These are phyloP conservation scores for Semaprochilodus insignis DNA, from an alignment of 2,797 vertebrate species.

Conservation along the genomic window DNA sequence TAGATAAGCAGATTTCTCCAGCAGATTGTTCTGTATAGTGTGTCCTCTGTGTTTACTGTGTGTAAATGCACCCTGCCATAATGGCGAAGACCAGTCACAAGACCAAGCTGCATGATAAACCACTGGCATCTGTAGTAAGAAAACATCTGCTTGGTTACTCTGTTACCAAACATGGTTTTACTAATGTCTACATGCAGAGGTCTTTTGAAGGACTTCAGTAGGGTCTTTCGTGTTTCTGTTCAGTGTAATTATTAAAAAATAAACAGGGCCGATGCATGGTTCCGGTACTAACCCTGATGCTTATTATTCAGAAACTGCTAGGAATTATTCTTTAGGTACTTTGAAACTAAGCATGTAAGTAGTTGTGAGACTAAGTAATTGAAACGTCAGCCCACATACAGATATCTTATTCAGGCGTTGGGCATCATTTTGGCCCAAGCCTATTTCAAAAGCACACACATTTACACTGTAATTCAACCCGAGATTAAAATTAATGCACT, in stretches of 20 bases:
- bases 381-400: too few species aligned
- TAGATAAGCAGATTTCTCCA: neutral
- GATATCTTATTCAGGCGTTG: too few species aligned
- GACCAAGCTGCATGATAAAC: conserved; percentile 63
- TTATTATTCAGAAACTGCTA: too few species aligned
- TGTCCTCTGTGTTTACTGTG: neutral
- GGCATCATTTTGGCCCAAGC: too few species aligned
- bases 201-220: neutral
- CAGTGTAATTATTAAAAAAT: neutral
- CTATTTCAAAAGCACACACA: too few species aligned
- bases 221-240: neutral
- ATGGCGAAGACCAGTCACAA: conserved; percentile 64
- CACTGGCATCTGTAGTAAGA: conserved; percentile 66
- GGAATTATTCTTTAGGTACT: too few species aligned
- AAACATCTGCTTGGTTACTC: conserved; percentile 68
- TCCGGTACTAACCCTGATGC: too few species aligned
- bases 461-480: neutral
- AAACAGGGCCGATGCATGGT: neutral
- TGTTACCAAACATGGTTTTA: neutral
- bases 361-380: too few species aligned
- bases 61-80: neutral
- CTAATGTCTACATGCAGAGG: too few species aligned
- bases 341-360: too few species aligned
- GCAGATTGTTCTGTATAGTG: neutral
- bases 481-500: neutral